Base-by-base conservation (phyloP, 2,888 invertebrate species). In the Dendrolimus houi region DNA sequence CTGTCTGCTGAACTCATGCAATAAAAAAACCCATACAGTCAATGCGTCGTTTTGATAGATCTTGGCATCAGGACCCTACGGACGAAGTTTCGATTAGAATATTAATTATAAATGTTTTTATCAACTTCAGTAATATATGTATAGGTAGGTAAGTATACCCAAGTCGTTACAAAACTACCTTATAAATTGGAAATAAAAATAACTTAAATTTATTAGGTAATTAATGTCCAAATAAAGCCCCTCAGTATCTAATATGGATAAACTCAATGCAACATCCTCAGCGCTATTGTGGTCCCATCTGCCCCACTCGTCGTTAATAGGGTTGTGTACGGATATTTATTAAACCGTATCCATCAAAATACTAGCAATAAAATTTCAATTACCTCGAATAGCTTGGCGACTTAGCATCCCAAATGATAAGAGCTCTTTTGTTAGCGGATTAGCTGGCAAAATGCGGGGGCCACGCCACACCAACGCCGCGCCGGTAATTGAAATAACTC, bases 321-420 rank as follows among this genome's bases (percentile, higher is more conserved):
- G 55, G 55, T 47, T 47, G 47, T 47, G 47, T 41, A 13, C 47
- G 53, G 54, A 57, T 62, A 61, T 62, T 66, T 63, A 60, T 57
- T 58, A 60, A 59, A 62, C 60, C 56, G 65, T 62, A 60, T 61
- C 65, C 69, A 71, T 70, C 71, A 69, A 69, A 74, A 71, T 65
- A 64, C 57, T 72, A 68, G 78, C 81, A 79, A 82, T 83, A 82
- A 81, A 81, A 77, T 79, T 80, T 75, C 78, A 77, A 79, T 79
- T 80, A 78, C 73, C 72, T 66, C 63, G 66, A 65, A 69, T 66
- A 69, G 67, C 61, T 62, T 68, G 63, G 67, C 72, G 67, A 68
- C 71, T 65, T 64, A 59, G 64, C 70, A 64, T 65, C 67, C 67
- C 67, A 69, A 73, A 78, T 72, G 73, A 72, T 77, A 72, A 69